These are phyloP conservation scores for Bombus vancouverensis DNA, from an alignment of 1,140 invertebrate species.

Conservation along the genomic window DNA sequence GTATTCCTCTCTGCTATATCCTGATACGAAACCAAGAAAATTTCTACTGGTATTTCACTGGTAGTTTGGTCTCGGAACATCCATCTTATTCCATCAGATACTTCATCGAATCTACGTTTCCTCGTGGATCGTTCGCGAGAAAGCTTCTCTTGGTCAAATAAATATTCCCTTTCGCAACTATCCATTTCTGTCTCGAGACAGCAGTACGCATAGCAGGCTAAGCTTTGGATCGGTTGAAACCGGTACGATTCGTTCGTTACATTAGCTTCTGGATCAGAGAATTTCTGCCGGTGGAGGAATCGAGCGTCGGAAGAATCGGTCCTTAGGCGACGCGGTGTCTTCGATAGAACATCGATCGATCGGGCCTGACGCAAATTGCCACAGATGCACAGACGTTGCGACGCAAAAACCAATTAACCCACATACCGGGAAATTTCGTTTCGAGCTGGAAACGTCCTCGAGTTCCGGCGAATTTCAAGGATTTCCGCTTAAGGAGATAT, in stretches of 20 bases:
- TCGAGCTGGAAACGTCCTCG: background rate
- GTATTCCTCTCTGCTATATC: background rate
- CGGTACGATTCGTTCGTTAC: no score
- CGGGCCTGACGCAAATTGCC: slow-evolving; percentile 18
- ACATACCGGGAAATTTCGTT: slow-evolving; percentile 32
- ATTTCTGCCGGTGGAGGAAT: background rate
- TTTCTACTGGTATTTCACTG: background rate
- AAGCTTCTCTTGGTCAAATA: background rate
- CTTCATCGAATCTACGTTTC: background rate
- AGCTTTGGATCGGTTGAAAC: background rate
- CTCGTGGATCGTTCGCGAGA: background rate
- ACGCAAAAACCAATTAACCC: slow-evolving; percentile 47
- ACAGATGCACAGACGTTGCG: background rate
- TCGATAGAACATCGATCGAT: slow-evolving; percentile 38
- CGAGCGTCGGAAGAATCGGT: background rate
- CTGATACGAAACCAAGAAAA: background rate
- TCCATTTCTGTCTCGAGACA: background rate
- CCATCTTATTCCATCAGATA: background rate
- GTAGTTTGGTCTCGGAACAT: background rate
- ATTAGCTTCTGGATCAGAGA: no score
- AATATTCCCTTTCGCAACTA: background rate
- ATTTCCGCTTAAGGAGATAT: no score
- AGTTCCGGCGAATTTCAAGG: no score
- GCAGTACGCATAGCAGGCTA: no score
- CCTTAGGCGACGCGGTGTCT: background rate